Base-by-base conservation (phyloP, 2,113 vertebrate species). In the Paracanthobrama guichenoti region DNA sequence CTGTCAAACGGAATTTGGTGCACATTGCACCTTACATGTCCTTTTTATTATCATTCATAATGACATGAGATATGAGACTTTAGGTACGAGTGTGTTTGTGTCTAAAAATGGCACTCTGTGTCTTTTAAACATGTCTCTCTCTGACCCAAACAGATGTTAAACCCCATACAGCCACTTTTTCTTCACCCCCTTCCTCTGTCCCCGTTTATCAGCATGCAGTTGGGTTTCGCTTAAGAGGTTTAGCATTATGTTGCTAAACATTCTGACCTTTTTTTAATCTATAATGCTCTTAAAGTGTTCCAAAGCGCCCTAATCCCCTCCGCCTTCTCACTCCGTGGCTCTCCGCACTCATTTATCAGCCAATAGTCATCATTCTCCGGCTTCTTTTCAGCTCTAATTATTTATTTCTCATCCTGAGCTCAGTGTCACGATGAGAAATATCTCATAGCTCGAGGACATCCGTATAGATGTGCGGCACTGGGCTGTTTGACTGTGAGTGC, bases 251-350 rank as follows among this genome's bases (percentile, higher is more conserved):
- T 93, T 93, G 92, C 93, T 94, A 94, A 95, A 95, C 93, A 94
- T 94, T 94, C 93, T 95, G 94, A 95, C 94, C 93, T 94, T 95
- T 94, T 94, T 94, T 94, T 92, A 91, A 95, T 95, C 93, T 90
- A 93, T 95, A 95, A 95, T 94, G 92, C 92, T 93, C 93, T 95
- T 94, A 95, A 95, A 95, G 94, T 94, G 92, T 93, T 93, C 91
- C 91, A 92, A 93, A 92, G 90, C 91, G 89, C 90, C 91, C 88
- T 94, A 94, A 95, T 94, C 93, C 92, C 90, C 90, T 84, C 22
- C 86, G 91, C 92, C 93, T 92, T 93, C 93, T 91, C 92, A 92
- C 93, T 94, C 92, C 39, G 39, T 7, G 39, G 39, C 39, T 39
- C 39, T 39, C 39, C 93, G 92, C 82, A 92, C 91, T 92, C 90